Evolutionary conservation across 92 coral and sea anemone genomes (phyloP).

Genomic region (Scolanthus callimorphus): DNA sequence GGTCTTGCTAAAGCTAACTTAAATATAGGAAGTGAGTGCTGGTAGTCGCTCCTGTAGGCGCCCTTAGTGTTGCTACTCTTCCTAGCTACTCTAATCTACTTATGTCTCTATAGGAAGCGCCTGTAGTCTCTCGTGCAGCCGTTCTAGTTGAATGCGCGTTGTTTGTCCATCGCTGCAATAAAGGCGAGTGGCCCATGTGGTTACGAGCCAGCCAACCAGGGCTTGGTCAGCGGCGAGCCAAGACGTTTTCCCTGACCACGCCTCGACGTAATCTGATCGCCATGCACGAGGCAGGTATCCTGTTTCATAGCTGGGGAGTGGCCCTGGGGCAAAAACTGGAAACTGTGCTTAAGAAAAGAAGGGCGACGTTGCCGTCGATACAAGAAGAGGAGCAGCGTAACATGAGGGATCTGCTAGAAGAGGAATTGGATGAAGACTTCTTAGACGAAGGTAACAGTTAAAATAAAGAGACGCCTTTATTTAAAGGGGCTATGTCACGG

Average conservation of each 20-base stretch:
- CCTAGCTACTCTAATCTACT: too few relatives aligned
- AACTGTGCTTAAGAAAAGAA: conserved; percentile 54
- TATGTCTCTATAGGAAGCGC: conserved; percentile 96
- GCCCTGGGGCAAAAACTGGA: conserved; percentile 90
- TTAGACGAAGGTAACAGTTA: conserved; percentile 99
- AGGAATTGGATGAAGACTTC: conserved; percentile 81
- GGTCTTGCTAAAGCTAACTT: too few relatives aligned
- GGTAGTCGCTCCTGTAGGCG: too few relatives aligned
- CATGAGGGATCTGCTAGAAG: conserved; percentile 22
- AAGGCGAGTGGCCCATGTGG: conserved; percentile 98
- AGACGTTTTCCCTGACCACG: conserved; percentile 67
- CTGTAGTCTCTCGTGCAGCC: conserved; percentile 89
- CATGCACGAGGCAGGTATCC: conserved; percentile 95
- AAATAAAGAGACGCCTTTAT: too few relatives aligned
- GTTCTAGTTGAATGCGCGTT: conserved; percentile 85
- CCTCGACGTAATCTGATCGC: conserved; percentile 91
- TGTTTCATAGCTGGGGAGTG: conserved; percentile 96
- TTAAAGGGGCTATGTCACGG: too few relatives aligned
- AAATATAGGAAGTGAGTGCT: too few relatives aligned
- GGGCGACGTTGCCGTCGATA: conserved; percentile 42
- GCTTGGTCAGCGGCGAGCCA: conserved; percentile 64
- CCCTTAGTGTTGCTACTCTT: too few relatives aligned
- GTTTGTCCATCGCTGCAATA: conserved; percentile 90
- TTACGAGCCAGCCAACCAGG: conserved; percentile 89
- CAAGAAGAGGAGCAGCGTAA: conserved; percentile 59